These are phyloP conservation scores for Parnassius mnemosyne DNA, from an alignment of 2,888 invertebrate genomes.

Conservation along the genomic window DNA sequence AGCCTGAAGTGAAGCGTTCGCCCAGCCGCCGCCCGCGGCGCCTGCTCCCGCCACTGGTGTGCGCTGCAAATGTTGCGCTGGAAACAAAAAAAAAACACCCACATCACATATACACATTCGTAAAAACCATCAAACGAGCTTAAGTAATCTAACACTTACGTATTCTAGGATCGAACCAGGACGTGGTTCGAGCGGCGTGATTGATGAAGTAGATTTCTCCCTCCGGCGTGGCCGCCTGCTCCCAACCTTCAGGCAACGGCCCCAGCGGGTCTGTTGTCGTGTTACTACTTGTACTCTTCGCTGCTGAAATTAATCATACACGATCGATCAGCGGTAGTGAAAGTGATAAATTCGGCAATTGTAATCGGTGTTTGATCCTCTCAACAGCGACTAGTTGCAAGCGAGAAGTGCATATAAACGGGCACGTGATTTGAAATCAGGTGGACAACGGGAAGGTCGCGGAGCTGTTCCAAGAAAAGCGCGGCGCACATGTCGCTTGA, in stretches of 20 bases:
- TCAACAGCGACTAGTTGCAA: slow-evolving; percentile 77
- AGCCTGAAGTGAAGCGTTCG: slow-evolving; percentile 82
- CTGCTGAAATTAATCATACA: slow-evolving; percentile 75
- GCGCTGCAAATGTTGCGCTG: slow-evolving; percentile 80
- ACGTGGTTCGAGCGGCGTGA: slow-evolving; percentile 95
- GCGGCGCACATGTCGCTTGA: slow-evolving; percentile 34
- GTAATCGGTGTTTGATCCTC: slow-evolving; percentile 56
- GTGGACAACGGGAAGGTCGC: slow-evolving; percentile 60
- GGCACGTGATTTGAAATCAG: slow-evolving; percentile 39
- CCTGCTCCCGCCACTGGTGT: slow-evolving; percentile 79
- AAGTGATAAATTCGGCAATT: slow-evolving; percentile 30
- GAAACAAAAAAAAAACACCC: slow-evolving; percentile 45
- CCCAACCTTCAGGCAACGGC: slow-evolving; percentile 93
- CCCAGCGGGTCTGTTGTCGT: slow-evolving; percentile 83
- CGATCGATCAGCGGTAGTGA: slow-evolving; percentile 35
- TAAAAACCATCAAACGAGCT: neutral
- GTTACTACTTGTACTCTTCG: slow-evolving; percentile 79
- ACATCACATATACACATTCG: slow-evolving; percentile 25
- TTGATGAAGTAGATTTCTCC: slow-evolving; percentile 95
- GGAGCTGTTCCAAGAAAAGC: slow-evolving; percentile 64
- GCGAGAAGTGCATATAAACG: slow-evolving; percentile 35
- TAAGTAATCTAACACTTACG: slow-evolving; percentile 85
- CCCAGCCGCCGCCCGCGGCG: slow-evolving; percentile 80
- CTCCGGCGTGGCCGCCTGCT: slow-evolving; percentile 91
- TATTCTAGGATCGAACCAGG: slow-evolving; percentile 99